Evolutionary conservation across 2,888 invertebrate genomes (phyloP), one percentile per base, ranked within the genome.

Genomic region (Caenorhabditis becei): DNA sequence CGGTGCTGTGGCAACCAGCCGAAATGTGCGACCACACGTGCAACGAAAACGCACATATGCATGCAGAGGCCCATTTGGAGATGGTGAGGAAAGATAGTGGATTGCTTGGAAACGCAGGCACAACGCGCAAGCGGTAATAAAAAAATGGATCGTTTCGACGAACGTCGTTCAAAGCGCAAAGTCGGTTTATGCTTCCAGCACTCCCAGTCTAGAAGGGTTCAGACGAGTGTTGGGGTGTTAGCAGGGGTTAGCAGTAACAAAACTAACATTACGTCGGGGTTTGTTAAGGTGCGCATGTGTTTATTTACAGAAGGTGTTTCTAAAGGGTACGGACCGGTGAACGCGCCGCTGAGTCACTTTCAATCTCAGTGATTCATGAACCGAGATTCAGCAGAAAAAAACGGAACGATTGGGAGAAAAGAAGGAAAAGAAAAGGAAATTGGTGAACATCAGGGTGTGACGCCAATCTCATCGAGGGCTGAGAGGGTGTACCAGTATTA

Each of bases 401-500:
- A 56, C 35, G 37, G 32, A 37, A 44, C 35, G 20, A 28, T 18
- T 10, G 61, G 24, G 14, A 23, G 51, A 44, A 24, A 44, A 44
- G 41, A 63, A 71, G 63, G 54, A 20, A 23, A 24, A 26, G 2
- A 10, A 49, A 26, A 56, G 51, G 62, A 71, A 71, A 63, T 72
- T 72, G 71, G 71, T 62, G 71, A 41, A 61, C 54, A 47, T 56
- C 32, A 18, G 56, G 65, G 63, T 74, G 75, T 75, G 66, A 66
- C 66, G 66, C 59, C 61, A 66, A 75, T 75, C 66, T 75, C 75
- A 61, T 75, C 75, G 66, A 41, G 49, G 65, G 75, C 59, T 44
- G 66, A 58, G 61, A 23, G 54, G 67, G 75, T 66, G 66, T 77
- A 77, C 77, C 70, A 77, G 77, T 70, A 70, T 65, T 70, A 70